Evolutionary conservation across 2,888 invertebrate genomes (phyloP).

Genomic region (Drosophila peninsularis): DNA sequence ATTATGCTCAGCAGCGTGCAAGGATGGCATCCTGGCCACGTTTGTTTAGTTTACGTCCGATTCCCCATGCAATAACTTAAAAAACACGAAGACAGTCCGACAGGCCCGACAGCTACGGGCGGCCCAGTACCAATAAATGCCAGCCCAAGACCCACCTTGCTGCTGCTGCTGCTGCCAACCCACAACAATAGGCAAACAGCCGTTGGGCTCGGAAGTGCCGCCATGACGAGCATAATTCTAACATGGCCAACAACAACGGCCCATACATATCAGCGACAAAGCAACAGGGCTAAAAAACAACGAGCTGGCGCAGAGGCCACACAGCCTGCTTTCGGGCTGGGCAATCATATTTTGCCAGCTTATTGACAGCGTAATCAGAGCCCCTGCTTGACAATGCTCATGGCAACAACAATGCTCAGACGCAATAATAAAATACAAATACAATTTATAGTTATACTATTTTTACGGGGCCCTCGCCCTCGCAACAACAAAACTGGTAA

Average conservation of each 20-base stretch:
- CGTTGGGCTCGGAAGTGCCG: conserved; percentile 72
- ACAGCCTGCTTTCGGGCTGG: conserved; percentile 30
- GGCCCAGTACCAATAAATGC: conserved; percentile 57
- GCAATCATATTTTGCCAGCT: conserved; percentile 75
- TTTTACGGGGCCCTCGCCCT: conserved; percentile 38
- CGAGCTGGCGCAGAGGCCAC: background rate
- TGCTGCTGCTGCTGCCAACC: conserved; percentile 1
- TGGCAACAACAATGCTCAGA: conserved; percentile 43
- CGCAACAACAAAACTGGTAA: conserved; percentile 63
- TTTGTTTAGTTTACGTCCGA: conserved; percentile 79
- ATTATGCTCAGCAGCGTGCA: conserved; percentile 55
- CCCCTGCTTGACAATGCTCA: conserved; percentile 59
- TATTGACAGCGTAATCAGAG: conserved; percentile 82
- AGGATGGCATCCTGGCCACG: conserved; percentile 58
- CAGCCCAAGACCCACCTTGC: conserved; percentile 55
- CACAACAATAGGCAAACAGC: conserved; percentile 62
- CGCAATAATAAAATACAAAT: conserved; percentile 74
- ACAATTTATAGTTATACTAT: conserved; percentile 71
- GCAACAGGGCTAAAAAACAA: conserved; percentile 53
- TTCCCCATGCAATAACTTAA: conserved; percentile 83
- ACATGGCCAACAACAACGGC: conserved; percentile 60
- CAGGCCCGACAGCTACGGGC: conserved; percentile 47
- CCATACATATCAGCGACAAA: conserved; percentile 27
- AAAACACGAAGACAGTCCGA: conserved; percentile 74
- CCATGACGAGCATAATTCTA: conserved; percentile 82